Base-by-base conservation (phyloP, 2,113 vertebrate species). In the Ictalurus furcatus region DNA sequence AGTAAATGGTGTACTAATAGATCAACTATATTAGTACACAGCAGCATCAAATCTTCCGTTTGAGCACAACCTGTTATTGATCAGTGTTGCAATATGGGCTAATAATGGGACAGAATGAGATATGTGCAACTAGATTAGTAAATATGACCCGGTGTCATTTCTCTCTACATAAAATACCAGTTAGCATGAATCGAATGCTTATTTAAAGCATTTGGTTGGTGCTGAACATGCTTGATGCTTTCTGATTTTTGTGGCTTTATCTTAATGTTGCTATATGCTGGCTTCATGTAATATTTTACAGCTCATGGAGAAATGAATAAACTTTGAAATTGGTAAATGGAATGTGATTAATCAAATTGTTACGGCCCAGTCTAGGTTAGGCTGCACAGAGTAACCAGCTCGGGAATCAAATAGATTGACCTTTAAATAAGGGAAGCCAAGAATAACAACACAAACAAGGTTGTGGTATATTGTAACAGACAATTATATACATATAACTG, bases 11-110 rank as follows among this genome's bases (percentile, higher is more conserved):
- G n/a, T 54, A 37, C 16, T 61, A 37, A 56, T 23, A 67, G 44
- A 30, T 48, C 5, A 78, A 4, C 8, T 34, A 12, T 28, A 84
- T 76, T 34, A 30, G 54, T 84, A 61, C 40, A 78, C 16, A 12
- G 56, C n/a, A 28, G n/a, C 1, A 19, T 74, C 63, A 81, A 14
- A 56, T 54, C 21, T 80, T 63, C 48, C 30, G 40, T 67, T 89
- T 11, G 3, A 83, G 67, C 76, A 81, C 23, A 85, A 76, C 85
- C 56, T 76, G 85, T 87, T 84, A 58, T 85, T 67, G 65, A 76
- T 40, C 44, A 48, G 44, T 79, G 44, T 79, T 79, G 76, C 44
- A 79, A n/a, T 52, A 52, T 59, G 79, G 17, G n/a, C n/a, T 58
- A 59, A 82, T 34, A 23, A 59, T 59, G 48, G 56, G 30, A 13